Evolutionary conservation across 2,113 vertebrate genomes (phyloP).

Genomic region (Callocephalon fimbriatum): DNA sequence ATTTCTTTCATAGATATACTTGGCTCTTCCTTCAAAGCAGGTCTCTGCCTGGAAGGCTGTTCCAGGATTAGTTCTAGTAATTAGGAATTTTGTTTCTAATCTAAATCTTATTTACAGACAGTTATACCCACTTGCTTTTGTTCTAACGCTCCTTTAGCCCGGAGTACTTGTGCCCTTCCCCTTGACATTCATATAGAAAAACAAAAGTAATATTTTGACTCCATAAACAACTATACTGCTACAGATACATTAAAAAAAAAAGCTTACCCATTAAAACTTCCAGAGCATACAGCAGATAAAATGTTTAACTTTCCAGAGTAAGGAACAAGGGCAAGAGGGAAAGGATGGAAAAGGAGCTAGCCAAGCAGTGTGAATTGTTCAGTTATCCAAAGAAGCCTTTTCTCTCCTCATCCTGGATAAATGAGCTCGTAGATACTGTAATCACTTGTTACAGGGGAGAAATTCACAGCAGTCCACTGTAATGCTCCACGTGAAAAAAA

Average conservation of each 20-base stretch:
- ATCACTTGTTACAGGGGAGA: background rate
- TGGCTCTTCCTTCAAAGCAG: slow-evolving; percentile 24
- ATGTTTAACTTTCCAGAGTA: background rate
- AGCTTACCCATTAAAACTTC: background rate
- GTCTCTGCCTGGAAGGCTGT: background rate
- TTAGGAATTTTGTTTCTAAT: background rate
- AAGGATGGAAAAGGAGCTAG: background rate
- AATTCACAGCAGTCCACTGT: background rate
- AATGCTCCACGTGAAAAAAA: background rate
- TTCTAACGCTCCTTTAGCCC: background rate
- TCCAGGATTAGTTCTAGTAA: background rate
- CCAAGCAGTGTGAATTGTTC: background rate
- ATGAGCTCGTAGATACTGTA: background rate
- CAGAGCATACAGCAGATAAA: background rate
- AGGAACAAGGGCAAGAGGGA: accelerated
- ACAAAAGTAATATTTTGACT: background rate
- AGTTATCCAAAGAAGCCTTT: background rate
- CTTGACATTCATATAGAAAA: background rate
- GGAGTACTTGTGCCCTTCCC: background rate
- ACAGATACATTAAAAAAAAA: background rate
- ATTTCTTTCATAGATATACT: background rate
- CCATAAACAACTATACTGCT: background rate
- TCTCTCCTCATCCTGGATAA: background rate
- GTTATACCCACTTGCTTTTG: background rate
- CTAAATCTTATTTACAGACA: background rate